Evolutionary conservation across 2,888 invertebrate species (phyloP), one percentile per base, ranked within the genome.

Genomic region (Geotrupes spiniger): DNA sequence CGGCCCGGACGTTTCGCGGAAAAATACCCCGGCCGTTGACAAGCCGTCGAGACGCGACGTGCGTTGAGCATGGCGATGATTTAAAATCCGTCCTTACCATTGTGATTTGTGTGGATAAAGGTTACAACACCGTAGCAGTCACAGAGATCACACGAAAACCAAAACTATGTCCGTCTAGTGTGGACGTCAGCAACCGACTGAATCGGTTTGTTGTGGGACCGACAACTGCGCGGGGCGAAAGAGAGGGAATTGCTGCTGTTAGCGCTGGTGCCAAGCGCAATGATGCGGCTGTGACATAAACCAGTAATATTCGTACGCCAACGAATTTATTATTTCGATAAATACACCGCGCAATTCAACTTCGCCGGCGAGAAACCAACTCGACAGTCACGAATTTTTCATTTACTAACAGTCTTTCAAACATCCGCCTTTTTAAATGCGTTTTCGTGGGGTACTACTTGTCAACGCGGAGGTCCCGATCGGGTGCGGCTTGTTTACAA

Each of bases 401-500:
- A n/a, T n/a, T n/a, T n/a, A n/a, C n/a, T n/a, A n/a, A n/a, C n/a
- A n/a, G n/a, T n/a, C n/a, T n/a, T n/a, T n/a, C n/a, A n/a, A n/a
- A n/a, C 3, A 21, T 21, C 21, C 21, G 6, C 21, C 3, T 6
- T 6, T 21, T 6, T 21, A 21, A 21, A 21, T 4, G 17, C 8
- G 5, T 42, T 10, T 36, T 42, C 15, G 4, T 8, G 17, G 1
- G 31, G 52, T 26, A 44, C 53, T 82, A 80, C 74, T 80, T 80
- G 75, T 76, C 75, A 75, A 72, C 59, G 79, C 78, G 80, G 76
- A 79, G 76, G 75, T 76, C 77, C 78, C 78, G 56, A 60, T 76
- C 79, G 83, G 83, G 82, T 79, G 84, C 82, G 82, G 81, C 82
- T 81, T 83, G 79, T 79, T 81, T 81, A 84, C 81, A 79, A 79